Conservation (phyloP, 2,888 invertebrate genomes). For the Drosophila yooni region DNA sequence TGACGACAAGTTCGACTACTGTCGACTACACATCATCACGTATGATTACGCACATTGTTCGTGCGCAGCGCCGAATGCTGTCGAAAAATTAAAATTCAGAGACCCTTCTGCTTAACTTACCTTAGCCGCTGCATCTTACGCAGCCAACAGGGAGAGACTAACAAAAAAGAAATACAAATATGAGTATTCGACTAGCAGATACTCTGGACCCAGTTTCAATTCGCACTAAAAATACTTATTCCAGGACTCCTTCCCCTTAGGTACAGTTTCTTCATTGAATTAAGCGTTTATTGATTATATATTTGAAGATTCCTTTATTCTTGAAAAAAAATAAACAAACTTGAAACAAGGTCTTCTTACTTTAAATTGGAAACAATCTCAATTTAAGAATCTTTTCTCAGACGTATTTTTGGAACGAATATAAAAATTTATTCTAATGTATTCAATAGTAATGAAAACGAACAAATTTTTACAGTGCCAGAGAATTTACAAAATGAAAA, state of each 20-base stretch:
- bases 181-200: background rate
- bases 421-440: background rate
- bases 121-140: constrained; percentile 47
- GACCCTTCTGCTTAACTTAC: constrained; percentile 79
- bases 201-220: background rate
- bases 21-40: constrained; percentile 75
- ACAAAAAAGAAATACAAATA: background rate
- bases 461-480: background rate
- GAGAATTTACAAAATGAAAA: background rate
- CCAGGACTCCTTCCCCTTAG: background rate
- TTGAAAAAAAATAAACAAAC: background rate
- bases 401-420: background rate
- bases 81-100: constrained; percentile 83
- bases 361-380: background rate
- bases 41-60: constrained; percentile 84
- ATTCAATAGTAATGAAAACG: background rate
- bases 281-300: background rate
- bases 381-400: background rate
- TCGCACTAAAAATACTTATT: background rate
- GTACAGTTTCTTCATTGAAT: background rate
- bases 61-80: constrained; percentile 73
- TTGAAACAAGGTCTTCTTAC: background rate
- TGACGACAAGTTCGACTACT: constrained; percentile 48
- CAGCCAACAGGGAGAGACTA: constrained; percentile 5
- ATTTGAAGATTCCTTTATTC: background rate